Base-by-base conservation (phyloP, 92 coral and sea anemone species). In the Blastomussa wellsi region DNA sequence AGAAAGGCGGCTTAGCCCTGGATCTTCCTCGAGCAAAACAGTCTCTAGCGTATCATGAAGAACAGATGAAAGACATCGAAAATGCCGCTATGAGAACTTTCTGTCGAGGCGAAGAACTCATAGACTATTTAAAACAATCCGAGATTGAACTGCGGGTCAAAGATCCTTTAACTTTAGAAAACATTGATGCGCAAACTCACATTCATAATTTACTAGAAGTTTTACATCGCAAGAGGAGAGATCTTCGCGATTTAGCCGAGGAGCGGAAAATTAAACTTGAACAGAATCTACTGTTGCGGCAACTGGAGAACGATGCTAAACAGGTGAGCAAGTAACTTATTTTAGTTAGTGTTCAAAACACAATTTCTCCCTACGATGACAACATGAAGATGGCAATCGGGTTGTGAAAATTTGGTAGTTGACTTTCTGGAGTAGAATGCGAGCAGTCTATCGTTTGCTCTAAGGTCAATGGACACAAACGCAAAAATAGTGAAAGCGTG, bases 141-240 rank as follows among this genome's bases (percentile, higher is more conserved):
- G 99, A 97, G 86, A 94, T 97, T 65, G 99, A 97, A 84, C 82
- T 97, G 13, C 91, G 99, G 81, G 97, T 97, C 19, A 92, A 92
- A 24, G 96, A 97, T 81, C 99, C 99, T 7, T 86, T 89, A 62
- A 88, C 98, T 15, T 86, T 94, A 38, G 98, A 95, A 80, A 97
- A 95, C 69, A 97, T 97, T n/a, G 99, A 97, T 90, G 99, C 99
- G 48, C 99, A 97, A 77, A 89, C 91, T 31, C 99, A 97, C 55
- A 90, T 97, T 74, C 92, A 95, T 92, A 97, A 97, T 75, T 88
- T 97, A 82, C 80, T 97, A 88, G 99, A 97, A 85, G 95, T 95
- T 83, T 92, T 97, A 76, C 99, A 97, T 79, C 89, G 96, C 4
- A 95, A 95, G 83, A 82, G 99, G 73, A 89, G 99, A 68, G 96